Conservation (phyloP, 2,888 invertebrate species). For the Mesorhabditis sp. region DNA sequence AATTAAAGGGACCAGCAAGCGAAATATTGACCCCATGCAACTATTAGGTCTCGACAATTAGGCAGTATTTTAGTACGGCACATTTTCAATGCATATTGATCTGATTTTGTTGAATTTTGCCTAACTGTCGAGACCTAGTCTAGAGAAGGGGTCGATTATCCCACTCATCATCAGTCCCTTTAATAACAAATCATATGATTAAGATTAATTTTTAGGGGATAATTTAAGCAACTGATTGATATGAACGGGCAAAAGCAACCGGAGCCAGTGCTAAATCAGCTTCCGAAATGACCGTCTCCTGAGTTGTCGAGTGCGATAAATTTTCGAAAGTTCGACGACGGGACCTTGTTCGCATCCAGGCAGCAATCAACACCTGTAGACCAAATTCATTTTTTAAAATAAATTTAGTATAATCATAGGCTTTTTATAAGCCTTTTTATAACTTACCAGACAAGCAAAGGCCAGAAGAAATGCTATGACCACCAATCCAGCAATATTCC, state of each 20-base stretch:
- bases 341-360: not conserved
- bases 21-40: too few species aligned
- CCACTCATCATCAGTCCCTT: too few species aligned
- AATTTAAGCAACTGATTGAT: not conserved
- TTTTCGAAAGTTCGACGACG: not conserved
- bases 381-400: not conserved
- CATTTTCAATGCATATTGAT: too few species aligned
- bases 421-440: not conserved
- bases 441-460: not conserved
- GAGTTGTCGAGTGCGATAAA: not conserved
- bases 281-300: not conserved
- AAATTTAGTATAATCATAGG: not conserved
- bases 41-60: too few species aligned
- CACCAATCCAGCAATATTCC: conserved; percentile 1
- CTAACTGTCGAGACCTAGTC: too few species aligned
- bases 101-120: too few species aligned
- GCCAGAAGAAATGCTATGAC: not conserved
- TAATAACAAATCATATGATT: too few species aligned
- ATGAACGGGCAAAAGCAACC: not conserved
- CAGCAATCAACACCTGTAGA: not conserved
- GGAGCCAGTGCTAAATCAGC: not conserved
- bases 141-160: too few species aligned
- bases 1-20: too few species aligned
- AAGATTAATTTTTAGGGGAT: too few species aligned
- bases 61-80: too few species aligned